These are phyloP conservation scores for Campoplex capitator DNA, from an alignment of 2,888 invertebrate genomes.

Conservation along the genomic window DNA sequence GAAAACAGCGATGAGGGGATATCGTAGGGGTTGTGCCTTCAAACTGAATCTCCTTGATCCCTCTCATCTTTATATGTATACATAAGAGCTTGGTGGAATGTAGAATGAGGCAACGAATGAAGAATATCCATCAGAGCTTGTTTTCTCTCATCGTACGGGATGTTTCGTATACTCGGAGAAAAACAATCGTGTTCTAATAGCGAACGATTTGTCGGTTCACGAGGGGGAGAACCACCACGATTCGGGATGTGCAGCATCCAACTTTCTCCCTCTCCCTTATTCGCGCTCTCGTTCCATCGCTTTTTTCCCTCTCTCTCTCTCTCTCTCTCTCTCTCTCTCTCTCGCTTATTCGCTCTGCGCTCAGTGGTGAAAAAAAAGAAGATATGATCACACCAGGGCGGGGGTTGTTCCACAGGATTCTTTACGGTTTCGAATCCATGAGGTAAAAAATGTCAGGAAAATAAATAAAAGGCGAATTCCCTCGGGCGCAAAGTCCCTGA, in stretches of 20 bases:
- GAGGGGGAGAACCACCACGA: slow-evolving; percentile 38
- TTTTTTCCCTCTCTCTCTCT: background rate
- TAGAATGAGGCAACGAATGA: slow-evolving; percentile 15
- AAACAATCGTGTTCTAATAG: slow-evolving; percentile 72
- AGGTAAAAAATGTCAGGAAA: slow-evolving; percentile 64
- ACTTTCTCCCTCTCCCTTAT: slow-evolving; percentile 13
- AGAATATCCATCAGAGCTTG: slow-evolving; percentile 46
- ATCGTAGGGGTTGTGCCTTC: slow-evolving; percentile 58
- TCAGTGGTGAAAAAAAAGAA: slow-evolving; percentile 24
- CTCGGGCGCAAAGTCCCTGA: slow-evolving; percentile 52
- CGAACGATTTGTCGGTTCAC: slow-evolving; percentile 69
- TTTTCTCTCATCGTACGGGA: slow-evolving; percentile 55
- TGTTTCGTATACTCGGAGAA: slow-evolving; percentile 62
- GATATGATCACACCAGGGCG: slow-evolving; percentile 35
- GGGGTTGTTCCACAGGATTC: slow-evolving; percentile 56
- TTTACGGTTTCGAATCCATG: slow-evolving; percentile 57
- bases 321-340: slow-evolving; percentile 12
- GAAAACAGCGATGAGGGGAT: slow-evolving; percentile 39
- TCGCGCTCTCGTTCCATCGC: background rate
- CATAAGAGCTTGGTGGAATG: slow-evolving; percentile 7
- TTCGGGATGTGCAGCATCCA: slow-evolving; percentile 14
- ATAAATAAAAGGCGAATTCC: slow-evolving; percentile 64
- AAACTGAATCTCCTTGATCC: slow-evolving; percentile 50
- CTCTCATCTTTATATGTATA: slow-evolving; percentile 21
- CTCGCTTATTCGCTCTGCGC: slow-evolving; percentile 14